Base-by-base conservation (phyloP, 2,797 vertebrate species). In the Sebastiscus tertius region DNA sequence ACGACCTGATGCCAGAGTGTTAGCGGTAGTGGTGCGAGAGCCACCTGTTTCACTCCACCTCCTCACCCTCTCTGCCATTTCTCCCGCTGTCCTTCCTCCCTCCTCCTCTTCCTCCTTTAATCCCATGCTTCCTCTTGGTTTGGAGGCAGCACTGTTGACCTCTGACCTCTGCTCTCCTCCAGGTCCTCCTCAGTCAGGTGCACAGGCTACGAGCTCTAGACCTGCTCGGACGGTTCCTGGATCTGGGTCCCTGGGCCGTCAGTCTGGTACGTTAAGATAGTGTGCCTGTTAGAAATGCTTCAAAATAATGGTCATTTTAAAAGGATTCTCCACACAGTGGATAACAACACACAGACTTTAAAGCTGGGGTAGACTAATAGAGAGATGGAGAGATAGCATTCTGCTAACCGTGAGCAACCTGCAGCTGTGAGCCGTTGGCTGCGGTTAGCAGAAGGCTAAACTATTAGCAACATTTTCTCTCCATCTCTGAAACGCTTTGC, bases 121-220 rank as follows among this genome's bases (percentile, higher is more conserved):
- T 89, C 77, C 68, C 56, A 22, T 64, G 9, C 80, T 61, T 87
- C 79, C 84, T 77, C 66, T 79, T 6, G 0, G 1, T 63, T 75
- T 6, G 14, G 29, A 75, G 13, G 46, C 18, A 55, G 63, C 67
- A 4, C 31, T 4, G n/a, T 46, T 89, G 13, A 79, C 68, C 78
- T 80, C 56, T 85, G 33, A 85, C 82, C 77, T 88, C 42, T 92
- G 84, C n/a, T 90, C 63, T 93, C 61, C 92, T 79, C 46, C 93
- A 99, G 98, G 98, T 99, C 78, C 96, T 99, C 87, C 94, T 99
- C 56, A 99, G 98, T 91, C 98, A 99, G 88, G 98, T 99, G 68
- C 98, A 99, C 88, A 96, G 98, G 34, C 94, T 99, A 76, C 92
- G 98, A 64, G 98, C 98, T 8, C 94, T 99, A 46, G 97, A 99